phyloP scores from a whole-genome alignment of 1,140 invertebrate genomes.

The honey bee (Apis mellifera) region Amel_HAv3.1 CM009942.2:10508501-10509000 shows the following conservation, averaged over 20 bases:
- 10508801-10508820: background rate
- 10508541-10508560: background rate
- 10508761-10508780: background rate
- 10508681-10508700: background rate
- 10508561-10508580: background rate
- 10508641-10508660: no score
- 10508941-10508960: no score
- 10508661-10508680: no score
- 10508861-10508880: background rate
- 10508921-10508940: no score
- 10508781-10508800: background rate
- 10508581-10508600: background rate
- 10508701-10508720: no score
- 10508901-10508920: no score
- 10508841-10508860: background rate
- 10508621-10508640: background rate
- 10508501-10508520: background rate
- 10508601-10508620: background rate
- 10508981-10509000: no score
- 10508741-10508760: background rate
- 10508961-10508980: background rate
- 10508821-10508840: conserved; percentile 9
- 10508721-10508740: no score
- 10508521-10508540: no score
- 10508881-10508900: background rate